Evolutionary conservation across 2,113 vertebrate species (phyloP).

Genomic region (Uria aalge): DNA sequence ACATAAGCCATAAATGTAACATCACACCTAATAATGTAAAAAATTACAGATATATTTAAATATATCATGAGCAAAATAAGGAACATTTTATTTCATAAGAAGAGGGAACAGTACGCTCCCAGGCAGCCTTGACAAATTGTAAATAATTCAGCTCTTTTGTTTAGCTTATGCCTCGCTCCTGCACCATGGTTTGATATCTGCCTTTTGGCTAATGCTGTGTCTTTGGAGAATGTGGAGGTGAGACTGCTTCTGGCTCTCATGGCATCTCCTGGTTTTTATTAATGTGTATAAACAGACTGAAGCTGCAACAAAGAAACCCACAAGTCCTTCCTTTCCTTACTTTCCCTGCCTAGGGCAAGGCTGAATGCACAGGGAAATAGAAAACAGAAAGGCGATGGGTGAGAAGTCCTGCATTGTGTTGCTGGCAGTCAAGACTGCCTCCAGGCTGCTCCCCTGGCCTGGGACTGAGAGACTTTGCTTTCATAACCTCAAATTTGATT

Average conservation of each 20-base stretch:
- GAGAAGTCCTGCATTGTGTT: neutral
- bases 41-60: neutral
- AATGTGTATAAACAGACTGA: neutral
- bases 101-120: neutral
- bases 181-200: neutral
- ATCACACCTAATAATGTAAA: neutral
- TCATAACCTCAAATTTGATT: slow-evolving; percentile 23
- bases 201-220: neutral
- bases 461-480: neutral
- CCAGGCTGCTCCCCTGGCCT: neutral
- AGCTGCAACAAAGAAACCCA: neutral
- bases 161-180: neutral
- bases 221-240: neutral
- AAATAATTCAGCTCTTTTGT: neutral
- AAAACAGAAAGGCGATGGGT: neutral
- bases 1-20: neutral
- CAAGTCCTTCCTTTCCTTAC: neutral
- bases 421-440: neutral
- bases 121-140: neutral
- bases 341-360: neutral
- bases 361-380: neutral
- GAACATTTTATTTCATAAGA: neutral
- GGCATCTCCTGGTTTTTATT: neutral
- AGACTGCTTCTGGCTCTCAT: neutral
- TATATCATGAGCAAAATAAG: neutral